Conservation (phyloP, 2,797 vertebrate species). For the Pseudochirops cupreus region DNA sequence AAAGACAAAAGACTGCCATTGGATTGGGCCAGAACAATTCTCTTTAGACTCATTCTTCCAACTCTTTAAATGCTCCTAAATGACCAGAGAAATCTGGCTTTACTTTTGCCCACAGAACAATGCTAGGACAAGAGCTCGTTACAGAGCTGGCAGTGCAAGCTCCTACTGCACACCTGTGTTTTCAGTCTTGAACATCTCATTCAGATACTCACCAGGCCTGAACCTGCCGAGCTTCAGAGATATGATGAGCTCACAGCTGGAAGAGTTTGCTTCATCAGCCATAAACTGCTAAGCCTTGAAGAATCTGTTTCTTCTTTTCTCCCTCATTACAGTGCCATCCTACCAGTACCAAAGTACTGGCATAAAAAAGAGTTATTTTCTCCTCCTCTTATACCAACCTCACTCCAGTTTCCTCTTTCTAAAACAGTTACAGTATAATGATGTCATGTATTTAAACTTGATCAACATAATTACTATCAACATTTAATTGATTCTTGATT, state of each 20-base stretch:
- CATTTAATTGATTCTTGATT: conserved; percentile 89
- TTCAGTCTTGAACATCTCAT: neutral
- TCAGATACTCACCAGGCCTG: neutral
- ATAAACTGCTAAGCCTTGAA: neutral
- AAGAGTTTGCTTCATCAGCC: conserved; percentile 12
- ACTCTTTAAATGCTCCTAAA: neutral
- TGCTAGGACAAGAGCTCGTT: neutral
- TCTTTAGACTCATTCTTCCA: neutral
- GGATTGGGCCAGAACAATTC: neutral
- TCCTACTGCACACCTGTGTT: neutral
- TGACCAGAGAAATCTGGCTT: rapidly evolving
- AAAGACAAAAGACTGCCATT: neutral
- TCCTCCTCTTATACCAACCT: conserved; percentile 38
- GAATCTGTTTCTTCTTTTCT: neutral
- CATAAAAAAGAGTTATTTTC: conserved; percentile 29
- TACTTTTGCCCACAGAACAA: rapidly evolving
- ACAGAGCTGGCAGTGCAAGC: rapidly evolving
- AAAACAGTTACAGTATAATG: conserved; percentile 70
- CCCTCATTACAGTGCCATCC: neutral
- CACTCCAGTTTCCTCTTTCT: conserved; percentile 55
- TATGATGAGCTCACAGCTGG: conserved; percentile 43
- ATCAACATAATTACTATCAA: conserved; percentile 85
- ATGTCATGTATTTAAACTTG: conserved; percentile 81
- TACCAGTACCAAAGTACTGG: neutral
- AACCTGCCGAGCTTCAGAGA: conserved; percentile 15